Conservation (phyloP, 2,888 invertebrate genomes). For the Watsonalla binaria region DNA sequence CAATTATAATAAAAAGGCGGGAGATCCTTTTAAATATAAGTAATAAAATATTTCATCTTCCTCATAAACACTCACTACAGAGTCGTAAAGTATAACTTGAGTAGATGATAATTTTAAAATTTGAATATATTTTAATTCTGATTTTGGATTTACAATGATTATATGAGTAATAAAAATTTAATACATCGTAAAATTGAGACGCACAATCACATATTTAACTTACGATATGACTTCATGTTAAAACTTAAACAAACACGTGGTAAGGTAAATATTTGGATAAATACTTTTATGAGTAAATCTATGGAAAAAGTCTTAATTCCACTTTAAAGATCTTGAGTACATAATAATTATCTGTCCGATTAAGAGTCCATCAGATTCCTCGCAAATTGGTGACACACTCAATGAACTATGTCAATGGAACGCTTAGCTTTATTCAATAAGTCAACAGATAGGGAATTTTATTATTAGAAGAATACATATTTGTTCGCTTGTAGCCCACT, state of each 20-base stretch:
- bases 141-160: background rate
- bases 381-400: background rate
- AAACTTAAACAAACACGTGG: conserved; percentile 1
- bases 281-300: background rate
- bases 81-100: conserved; percentile 13
- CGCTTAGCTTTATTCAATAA: background rate
- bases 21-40: background rate
- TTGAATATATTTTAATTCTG: background rate
- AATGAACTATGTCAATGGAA: background rate
- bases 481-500: background rate
- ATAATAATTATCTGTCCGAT: background rate
- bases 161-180: background rate
- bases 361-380: no score
- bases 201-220: conserved; percentile 8
- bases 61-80: conserved; percentile 14
- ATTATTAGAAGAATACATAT: background rate
- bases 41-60: conserved; percentile 9
- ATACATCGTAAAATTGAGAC: conserved; percentile 2
- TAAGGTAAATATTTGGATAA: background rate
- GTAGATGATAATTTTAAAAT: background rate
- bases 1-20: background rate
- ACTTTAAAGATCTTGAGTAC: background rate
- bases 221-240: conserved; percentile 8
- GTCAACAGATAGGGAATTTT: background rate
- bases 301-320: background rate